Conservation (phyloP, 2,888 invertebrate species). For the Tetragnatha montana region DNA sequence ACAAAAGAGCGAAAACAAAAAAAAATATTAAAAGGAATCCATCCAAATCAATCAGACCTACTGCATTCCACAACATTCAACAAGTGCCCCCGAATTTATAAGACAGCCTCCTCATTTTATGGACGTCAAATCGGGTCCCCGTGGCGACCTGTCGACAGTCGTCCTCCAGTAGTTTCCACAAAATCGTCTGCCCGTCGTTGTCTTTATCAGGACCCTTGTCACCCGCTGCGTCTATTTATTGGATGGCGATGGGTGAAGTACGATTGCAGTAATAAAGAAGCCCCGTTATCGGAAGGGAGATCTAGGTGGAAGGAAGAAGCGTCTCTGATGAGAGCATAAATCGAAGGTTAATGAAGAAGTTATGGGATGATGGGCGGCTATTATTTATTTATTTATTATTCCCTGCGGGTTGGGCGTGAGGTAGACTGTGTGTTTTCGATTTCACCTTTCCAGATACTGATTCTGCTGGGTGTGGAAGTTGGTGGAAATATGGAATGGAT, state of each 20-base stretch:
- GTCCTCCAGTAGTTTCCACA: neutral
- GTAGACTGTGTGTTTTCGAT: no score
- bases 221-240: slow-evolving; percentile 49
- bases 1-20: no score
- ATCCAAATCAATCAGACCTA: no score
- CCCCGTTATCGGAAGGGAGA: slow-evolving; percentile 21
- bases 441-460: no score
- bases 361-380: neutral
- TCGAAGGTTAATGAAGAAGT: slow-evolving; percentile 28
- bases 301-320: neutral
- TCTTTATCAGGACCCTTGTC: slow-evolving; percentile 46
- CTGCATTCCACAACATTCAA: slow-evolving; percentile 34
- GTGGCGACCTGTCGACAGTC: neutral
- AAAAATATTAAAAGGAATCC: no score
- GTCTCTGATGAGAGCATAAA: slow-evolving; percentile 16
- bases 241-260: slow-evolving; percentile 26
- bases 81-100: slow-evolving; percentile 60
- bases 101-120: slow-evolving; percentile 48
- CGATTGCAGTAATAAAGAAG: slow-evolving; percentile 46
- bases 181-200: slow-evolving; percentile 29
- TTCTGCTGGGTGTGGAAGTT: no score
- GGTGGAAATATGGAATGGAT: no score
- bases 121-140: neutral
- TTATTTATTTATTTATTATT: no score
- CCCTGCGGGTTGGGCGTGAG: no score